These are phyloP conservation scores for Yponomeuta cagnagella DNA, from an alignment of 2,888 invertebrate species.

Conservation along the genomic window DNA sequence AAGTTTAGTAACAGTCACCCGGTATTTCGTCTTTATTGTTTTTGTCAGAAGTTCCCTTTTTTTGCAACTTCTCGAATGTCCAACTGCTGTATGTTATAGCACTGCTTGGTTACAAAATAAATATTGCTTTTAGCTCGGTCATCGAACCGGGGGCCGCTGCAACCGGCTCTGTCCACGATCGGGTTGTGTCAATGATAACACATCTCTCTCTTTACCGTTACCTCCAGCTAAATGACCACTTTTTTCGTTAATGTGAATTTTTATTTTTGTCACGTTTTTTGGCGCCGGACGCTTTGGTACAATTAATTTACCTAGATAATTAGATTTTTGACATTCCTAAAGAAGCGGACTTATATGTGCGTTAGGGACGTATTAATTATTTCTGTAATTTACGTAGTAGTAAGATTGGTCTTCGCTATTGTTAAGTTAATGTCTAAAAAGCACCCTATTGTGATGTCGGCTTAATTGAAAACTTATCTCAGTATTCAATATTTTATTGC, in stretches of 20 bases:
- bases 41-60: background rate
- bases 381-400: too few relatives aligned
- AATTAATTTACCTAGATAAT: background rate
- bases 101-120: constrained; percentile 2
- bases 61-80: background rate
- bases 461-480: too few relatives aligned
- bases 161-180: constrained; percentile 14
- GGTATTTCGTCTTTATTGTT: background rate
- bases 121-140: constrained; percentile 20
- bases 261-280: constrained; percentile 1
- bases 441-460: too few relatives aligned
- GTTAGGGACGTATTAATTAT: too few relatives aligned
- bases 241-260: constrained; percentile 7
- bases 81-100: background rate
- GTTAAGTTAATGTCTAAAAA: too few relatives aligned
- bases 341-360: too few relatives aligned
- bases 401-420: too few relatives aligned
- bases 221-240: constrained; percentile 4
- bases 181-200: constrained; percentile 15
- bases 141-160: constrained; percentile 12
- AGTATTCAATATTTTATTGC: too few relatives aligned
- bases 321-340: background rate
- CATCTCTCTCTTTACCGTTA: constrained; percentile 11
- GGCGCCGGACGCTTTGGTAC: constrained; percentile 9
- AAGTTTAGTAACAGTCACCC: too few relatives aligned